These are phyloP conservation scores for Drosophila bocqueti DNA, from an alignment of 1,140 invertebrate genomes.

Conservation along the genomic window DNA sequence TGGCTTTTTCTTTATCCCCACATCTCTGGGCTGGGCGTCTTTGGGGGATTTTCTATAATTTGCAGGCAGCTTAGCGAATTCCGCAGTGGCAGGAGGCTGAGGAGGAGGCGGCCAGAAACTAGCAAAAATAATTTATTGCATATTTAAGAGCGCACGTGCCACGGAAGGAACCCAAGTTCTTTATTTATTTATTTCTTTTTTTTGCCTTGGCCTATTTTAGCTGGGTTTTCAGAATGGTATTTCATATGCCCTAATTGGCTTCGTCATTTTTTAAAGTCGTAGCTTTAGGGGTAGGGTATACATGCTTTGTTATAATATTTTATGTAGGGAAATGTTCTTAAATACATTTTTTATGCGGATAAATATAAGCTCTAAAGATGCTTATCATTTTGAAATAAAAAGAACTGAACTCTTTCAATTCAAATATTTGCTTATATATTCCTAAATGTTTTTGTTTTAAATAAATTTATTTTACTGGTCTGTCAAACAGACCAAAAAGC, in stretches of 20 bases:
- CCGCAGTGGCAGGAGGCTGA: slow-evolving; percentile 36
- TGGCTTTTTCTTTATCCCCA: slow-evolving; percentile 62
- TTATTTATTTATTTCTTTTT: slow-evolving; percentile 11
- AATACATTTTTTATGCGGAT: rapidly evolving
- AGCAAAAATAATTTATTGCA: slow-evolving; percentile 84
- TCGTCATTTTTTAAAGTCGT: background rate
- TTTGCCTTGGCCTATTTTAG: slow-evolving; percentile 25
- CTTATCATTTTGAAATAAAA: background rate
- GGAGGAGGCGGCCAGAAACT: slow-evolving; percentile 23
- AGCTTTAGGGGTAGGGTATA: background rate
- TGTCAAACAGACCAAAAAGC: background rate
- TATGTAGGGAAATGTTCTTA: background rate
- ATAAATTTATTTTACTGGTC: background rate
- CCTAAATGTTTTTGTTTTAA: background rate
- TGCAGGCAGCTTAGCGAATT: slow-evolving; percentile 81
- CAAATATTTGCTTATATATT: background rate
- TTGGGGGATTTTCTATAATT: slow-evolving; percentile 83
- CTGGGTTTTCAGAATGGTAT: background rate
- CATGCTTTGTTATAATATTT: background rate
- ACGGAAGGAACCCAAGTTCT: slow-evolving; percentile 6
- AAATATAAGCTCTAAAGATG: background rate
- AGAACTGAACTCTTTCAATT: background rate
- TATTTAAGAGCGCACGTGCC: slow-evolving; percentile 84
- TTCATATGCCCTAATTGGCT: slow-evolving; percentile 11
- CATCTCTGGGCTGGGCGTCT: slow-evolving; percentile 20